Percentiles rank a stretch among this genome's conserved stretches.
Evolutionary conservation across 2,888 invertebrate species (phyloP).

Genomic region (Eucriotettix oculatus): DNA sequence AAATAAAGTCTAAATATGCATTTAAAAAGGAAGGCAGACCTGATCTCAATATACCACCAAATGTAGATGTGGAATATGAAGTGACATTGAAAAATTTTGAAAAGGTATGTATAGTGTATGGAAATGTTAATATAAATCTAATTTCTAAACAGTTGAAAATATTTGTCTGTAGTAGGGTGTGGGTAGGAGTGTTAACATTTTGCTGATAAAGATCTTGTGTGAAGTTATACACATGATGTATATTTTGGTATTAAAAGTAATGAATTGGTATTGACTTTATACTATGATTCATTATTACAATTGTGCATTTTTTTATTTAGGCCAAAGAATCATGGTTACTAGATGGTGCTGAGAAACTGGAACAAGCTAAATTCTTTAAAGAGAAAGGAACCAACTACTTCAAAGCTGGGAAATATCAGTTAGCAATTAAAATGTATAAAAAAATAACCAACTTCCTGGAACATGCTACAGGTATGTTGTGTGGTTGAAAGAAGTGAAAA

Average conservation of each 20-base stretch:
- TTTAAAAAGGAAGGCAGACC: constrained; percentile 55
- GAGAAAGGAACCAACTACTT: constrained; percentile 84
- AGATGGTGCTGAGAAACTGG: constrained; percentile 59
- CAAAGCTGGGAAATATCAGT: constrained; percentile 53
- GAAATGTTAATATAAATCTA: not conserved
- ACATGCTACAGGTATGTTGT: constrained; percentile 30
- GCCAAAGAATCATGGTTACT: constrained; percentile 70
- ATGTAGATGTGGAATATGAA: constrained; percentile 61
- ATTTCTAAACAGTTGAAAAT: not conserved
- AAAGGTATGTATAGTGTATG: constrained; percentile 34
- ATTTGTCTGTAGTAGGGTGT: not conserved
- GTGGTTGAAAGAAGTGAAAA: not conserved
- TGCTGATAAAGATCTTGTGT: no score
- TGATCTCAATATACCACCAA: constrained; percentile 57
- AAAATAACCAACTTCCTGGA: constrained; percentile 51
- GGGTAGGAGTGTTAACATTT: no score
- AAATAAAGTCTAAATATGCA: constrained; percentile 61
- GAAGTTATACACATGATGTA: no score
- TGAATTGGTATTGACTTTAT: no score
- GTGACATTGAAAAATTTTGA: constrained; percentile 74
- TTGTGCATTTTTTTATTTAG: constrained; percentile 28
- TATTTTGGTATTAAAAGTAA: no score
- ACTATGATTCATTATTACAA: constrained; percentile 1
- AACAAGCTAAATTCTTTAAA: constrained; percentile 67
- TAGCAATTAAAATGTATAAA: constrained; percentile 79